Conservation (phyloP, 2,113 vertebrate species). For the Oophaga pumilio region DNA sequence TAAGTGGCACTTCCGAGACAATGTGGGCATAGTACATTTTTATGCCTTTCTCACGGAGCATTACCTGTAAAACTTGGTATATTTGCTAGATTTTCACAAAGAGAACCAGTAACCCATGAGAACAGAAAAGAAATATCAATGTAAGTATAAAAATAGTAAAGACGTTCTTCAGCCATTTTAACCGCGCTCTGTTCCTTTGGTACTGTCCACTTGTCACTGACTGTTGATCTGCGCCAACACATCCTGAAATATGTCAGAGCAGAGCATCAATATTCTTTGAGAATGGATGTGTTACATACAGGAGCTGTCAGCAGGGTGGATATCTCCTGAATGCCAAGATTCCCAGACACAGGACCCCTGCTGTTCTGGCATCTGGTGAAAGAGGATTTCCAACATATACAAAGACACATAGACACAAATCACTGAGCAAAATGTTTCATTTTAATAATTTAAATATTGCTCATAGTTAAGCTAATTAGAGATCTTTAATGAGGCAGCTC, state of each 20-base stretch:
- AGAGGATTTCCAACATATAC: neutral
- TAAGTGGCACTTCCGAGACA: too few relatives aligned
- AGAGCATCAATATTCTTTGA: neutral
- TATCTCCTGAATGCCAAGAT: conserved; percentile 6
- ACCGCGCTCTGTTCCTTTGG: neutral
- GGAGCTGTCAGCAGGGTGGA: neutral
- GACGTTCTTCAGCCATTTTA: neutral
- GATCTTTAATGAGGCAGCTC: neutral
- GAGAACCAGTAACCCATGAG: too few relatives aligned
- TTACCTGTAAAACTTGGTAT: too few relatives aligned
- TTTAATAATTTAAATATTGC: conserved; percentile 25
- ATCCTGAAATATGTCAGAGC: neutral
- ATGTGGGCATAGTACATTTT: too few relatives aligned
- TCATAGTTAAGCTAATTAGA: neutral
- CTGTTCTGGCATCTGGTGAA: conserved; percentile 1
- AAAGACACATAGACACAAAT: conserved; percentile 4
- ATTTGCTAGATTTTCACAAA: too few relatives aligned
- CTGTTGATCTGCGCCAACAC: neutral
- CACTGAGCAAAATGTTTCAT: conserved; percentile 4
- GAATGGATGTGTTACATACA: neutral
- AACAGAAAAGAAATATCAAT: neutral
- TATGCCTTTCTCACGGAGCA: too few relatives aligned
- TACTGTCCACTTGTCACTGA: neutral
- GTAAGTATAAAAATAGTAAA: neutral
- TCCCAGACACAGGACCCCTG: neutral